Base-by-base conservation (phyloP, 2,888 invertebrate genomes). In the Yponomeuta plumbellus region DNA sequence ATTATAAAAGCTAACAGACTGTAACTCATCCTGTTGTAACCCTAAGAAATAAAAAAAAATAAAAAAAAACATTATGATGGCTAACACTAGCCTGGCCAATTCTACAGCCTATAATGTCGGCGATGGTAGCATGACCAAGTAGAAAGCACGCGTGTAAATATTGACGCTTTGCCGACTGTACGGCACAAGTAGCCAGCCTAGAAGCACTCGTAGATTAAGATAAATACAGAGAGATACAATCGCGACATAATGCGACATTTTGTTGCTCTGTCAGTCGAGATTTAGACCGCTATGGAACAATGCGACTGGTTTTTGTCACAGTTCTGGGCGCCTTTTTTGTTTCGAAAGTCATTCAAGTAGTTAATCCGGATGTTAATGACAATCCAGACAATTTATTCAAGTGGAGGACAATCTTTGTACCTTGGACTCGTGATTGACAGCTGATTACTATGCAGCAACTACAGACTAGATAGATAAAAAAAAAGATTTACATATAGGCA, bases 341-440 rank as follows among this genome's bases (percentile, higher is more conserved):
- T 17, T 52, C 17, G 44, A 52, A 17, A 52, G 44, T 52, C 17
- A 52, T 17, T 52, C 44, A 17, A 52, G 44, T 17, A 17, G 17
- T 17, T 52, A 52, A 52, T 52, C 44, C 44, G 44, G 44, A 52
- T 52, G 44, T 52, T 52, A 52, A 52, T 52, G 44, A 52, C 44
- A 52, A 52, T 52, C 44, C 17, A 52, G 44, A 52, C 13, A 52
- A 52, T 52, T 52, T 52, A 17, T 13, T 52, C 13, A 52, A 17
- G 17, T 52, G 17, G 44, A 52, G 17, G 44, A 52, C 44, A 52
- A 52, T 52, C 44, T 52, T 52, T 13, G 13, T 17, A 17, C 44
- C 17, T 52, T 17, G 17, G 44, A 17, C 44, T 52, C 17, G 44
- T 52, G 44, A 52, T 13, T 52, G 44, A 17, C 44, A 52, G 17